phyloP scores from a whole-genome alignment of 2,113 vertebrate genomes.

The Tetrax tetrax region DNA sequence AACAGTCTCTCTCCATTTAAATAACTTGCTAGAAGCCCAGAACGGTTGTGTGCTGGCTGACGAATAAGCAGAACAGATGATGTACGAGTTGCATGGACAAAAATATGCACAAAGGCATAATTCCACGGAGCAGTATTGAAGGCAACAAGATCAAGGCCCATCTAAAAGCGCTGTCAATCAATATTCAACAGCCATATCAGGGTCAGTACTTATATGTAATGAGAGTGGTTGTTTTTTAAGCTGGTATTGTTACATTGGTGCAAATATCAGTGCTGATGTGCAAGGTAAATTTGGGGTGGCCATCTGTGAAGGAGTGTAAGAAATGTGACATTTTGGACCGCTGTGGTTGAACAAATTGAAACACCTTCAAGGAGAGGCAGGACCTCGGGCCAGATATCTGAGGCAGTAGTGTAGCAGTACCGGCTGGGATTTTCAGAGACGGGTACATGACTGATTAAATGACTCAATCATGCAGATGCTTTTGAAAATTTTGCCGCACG shows the following conservation, averaged over 20 bases:
- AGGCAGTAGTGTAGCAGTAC: slow-evolving; percentile 5
- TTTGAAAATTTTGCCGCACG: slow-evolving; percentile 54
- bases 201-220: fast-evolving
- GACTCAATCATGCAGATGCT: slow-evolving; percentile 69
- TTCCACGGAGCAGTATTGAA: fast-evolving
- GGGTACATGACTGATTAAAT: slow-evolving; percentile 56
- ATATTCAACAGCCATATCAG: fast-evolving
- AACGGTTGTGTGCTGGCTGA: background rate
- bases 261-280: background rate
- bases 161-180: background rate
- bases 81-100: fast-evolving
- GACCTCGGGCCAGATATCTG: background rate
- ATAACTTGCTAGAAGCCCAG: background rate
- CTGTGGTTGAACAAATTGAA: background rate
- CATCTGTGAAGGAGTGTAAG: background rate
- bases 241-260: background rate
- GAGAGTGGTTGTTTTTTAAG: background rate
- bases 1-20: background rate
- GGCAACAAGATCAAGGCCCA: background rate
- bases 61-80: fast-evolving
- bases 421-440: slow-evolving; percentile 14
- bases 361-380: background rate
- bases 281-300: background rate
- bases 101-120: background rate
- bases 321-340: background rate